Conservation (phyloP, 2,888 invertebrate genomes). For the Eugnorisma glareosa region DNA sequence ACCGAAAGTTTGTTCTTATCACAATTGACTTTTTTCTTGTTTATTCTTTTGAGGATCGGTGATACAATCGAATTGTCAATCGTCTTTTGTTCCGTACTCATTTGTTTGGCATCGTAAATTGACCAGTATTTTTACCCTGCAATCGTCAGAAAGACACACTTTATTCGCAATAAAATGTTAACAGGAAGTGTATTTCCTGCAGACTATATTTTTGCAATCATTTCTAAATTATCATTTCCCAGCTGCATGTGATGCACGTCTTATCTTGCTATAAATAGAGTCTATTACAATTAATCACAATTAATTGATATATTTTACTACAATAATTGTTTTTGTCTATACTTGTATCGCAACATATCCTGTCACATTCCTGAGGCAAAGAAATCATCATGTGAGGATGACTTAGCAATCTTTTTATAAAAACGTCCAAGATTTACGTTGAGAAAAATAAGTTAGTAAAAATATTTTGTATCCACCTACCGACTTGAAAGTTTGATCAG, state of each 20-base stretch:
- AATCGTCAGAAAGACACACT: neutral
- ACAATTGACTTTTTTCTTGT: neutral
- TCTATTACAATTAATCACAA: neutral
- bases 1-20: neutral
- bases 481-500: conserved; percentile 1
- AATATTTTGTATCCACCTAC: neutral
- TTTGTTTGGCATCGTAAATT: neutral
- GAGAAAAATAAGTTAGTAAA: neutral
- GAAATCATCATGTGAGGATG: neutral
- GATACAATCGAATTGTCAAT: neutral
- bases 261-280: conserved; percentile 13
- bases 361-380: neutral
- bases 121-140: neutral
- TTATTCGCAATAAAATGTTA: neutral
- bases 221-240: neutral
- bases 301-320: neutral
- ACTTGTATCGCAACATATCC: neutral
- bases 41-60: neutral
- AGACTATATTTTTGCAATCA: conserved; percentile 22
- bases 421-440: neutral
- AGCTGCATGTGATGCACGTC: neutral
- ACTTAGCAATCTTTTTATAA: neutral
- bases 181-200: conserved; percentile 41
- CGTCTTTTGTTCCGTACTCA: neutral
- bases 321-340: neutral